phyloP scores from a whole-genome alignment of 2,797 vertebrate species.

The Lepilemur ruficaudatus region DNA sequence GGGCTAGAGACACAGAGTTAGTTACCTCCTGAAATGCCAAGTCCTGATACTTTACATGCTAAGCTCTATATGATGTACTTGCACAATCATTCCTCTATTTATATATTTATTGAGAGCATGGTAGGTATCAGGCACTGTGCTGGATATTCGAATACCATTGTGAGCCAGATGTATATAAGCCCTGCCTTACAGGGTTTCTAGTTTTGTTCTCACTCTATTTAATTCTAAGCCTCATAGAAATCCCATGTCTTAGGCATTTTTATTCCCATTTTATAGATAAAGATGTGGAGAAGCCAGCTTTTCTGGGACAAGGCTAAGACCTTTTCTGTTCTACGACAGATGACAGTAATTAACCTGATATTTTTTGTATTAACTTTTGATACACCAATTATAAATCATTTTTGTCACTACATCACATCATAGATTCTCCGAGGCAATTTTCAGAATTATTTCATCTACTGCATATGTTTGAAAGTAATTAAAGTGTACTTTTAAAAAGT shows the following conservation, averaged over 20 bases:
- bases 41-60: background rate
- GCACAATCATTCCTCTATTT: background rate
- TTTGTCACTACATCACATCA: background rate
- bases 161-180: background rate
- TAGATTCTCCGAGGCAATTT: conserved; percentile 46
- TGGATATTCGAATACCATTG: background rate
- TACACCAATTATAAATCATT: conserved; percentile 59
- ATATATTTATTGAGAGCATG: background rate
- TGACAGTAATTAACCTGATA: conserved; percentile 39
- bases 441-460: conserved; percentile 62
- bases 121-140: background rate
- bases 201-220: background rate
- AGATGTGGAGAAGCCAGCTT: background rate
- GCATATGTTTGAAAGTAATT: conserved; percentile 64
- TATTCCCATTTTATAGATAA: conserved; percentile 30
- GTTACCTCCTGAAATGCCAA: background rate
- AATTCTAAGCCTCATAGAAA: background rate
- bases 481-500: conserved; percentile 59
- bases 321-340: background rate
- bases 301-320: background rate
- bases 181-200: background rate
- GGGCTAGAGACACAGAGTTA: background rate
- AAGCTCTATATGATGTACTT: background rate
- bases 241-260: background rate
- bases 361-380: conserved; percentile 37